A percentile compares a stretch with the other conserved stretches of the same genome.
Conservation (phyloP, 2,888 invertebrate species). For the Bellardia pandia region DNA sequence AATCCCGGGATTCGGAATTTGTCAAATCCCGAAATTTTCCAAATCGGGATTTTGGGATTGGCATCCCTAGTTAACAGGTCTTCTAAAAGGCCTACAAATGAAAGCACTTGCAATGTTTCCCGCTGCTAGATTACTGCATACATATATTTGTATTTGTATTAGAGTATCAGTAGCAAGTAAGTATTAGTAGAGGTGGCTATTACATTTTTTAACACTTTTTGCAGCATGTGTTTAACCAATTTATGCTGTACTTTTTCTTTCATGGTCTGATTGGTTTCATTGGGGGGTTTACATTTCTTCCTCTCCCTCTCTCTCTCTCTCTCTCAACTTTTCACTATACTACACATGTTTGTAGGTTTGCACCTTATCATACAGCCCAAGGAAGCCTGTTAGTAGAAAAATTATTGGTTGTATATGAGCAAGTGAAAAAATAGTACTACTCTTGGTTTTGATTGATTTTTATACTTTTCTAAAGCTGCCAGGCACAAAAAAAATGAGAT, state of each 20-base stretch:
- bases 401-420: neutral
- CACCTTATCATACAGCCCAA: neutral
- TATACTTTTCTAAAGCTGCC: slow-evolving; percentile 56
- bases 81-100: too few relatives aligned
- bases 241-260: slow-evolving; percentile 63
- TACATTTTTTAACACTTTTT: slow-evolving; percentile 67
- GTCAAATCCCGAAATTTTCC: too few relatives aligned
- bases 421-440: neutral
- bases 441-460: slow-evolving; percentile 65
- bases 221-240: slow-evolving; percentile 71
- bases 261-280: slow-evolving; percentile 71
- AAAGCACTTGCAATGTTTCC: too few relatives aligned
- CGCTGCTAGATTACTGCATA: too few relatives aligned
- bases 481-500: slow-evolving; percentile 55
- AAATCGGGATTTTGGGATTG: too few relatives aligned
- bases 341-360: neutral
- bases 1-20: too few relatives aligned
- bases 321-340: neutral
- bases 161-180: too few relatives aligned
- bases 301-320: neutral
- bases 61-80: too few relatives aligned
- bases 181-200: slow-evolving; percentile 31
- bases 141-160: too few relatives aligned
- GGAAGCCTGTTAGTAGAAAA: slow-evolving; percentile 27
- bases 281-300: neutral